Base-by-base conservation (phyloP, 2,888 invertebrate genomes). In the Copidosoma aretas region DNA sequence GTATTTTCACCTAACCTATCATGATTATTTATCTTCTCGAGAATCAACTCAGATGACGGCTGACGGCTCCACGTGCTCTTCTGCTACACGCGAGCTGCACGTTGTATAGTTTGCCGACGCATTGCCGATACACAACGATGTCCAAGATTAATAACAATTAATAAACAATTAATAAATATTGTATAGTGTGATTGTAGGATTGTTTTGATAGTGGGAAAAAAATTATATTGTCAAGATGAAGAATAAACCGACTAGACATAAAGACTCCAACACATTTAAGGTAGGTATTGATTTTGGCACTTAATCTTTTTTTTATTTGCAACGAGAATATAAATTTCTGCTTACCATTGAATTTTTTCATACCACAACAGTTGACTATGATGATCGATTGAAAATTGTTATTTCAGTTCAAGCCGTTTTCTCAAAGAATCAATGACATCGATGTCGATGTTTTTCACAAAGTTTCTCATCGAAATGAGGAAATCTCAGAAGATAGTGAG, bases 361-460 rank as follows among this genome's bases (percentile, higher is more conserved):
- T 12, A 49, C 4, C 15, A 49, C 10, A 49, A 49, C 10, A 49
- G 19, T 49, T 49, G 2, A n/a, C 10, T 5, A n/a, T 49, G 10
- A 49, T 49, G 10, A 49, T 49, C 1, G 21, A 15, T 54, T 57
- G n/a, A 3, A 32, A 3, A 32, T 32, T 32, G 8, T 8, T 5
- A 32, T 32, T 32, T 53, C 82, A 95, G 94, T 95, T 94, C 81
- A 89, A 93, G 83, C 91, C 93, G 10, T 97, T 98, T 85, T 89
- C 92, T 24, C 95, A 97, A 75, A 89, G 95, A 64, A 91, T 98
- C 52, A 89, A 91, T 75, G 89, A 91, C 74, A 92, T 97, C 68
- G 93, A 95, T 80, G 89, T 97, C 53, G 91, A 95, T 84, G 92
- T 96, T 1, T 89, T 95, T 51, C 95, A 95, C 81, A 91, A 91